These are phyloP conservation scores for Vandiemenella viatica DNA, from an alignment of 2,888 invertebrate genomes.

Conservation along the genomic window DNA sequence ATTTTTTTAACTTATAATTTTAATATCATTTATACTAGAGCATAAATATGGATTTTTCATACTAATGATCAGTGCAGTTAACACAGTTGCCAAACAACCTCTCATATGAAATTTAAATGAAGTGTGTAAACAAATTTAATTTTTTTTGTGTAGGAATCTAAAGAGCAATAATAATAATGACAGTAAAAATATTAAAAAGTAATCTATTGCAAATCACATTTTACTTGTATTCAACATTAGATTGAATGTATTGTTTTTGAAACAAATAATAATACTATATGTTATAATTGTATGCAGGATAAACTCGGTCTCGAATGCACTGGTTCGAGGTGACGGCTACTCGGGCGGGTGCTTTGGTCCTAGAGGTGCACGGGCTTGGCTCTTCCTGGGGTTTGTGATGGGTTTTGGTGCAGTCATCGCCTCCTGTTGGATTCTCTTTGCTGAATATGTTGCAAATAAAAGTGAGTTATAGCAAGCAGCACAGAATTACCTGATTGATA, in stretches of 20 bases:
- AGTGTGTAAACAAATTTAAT: no score
- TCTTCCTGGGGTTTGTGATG: constrained; percentile 91
- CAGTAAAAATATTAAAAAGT: no score
- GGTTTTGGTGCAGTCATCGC: constrained; percentile 94
- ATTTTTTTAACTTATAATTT: background rate
- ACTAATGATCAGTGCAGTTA: no score
- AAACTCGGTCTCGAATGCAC: constrained; percentile 89
- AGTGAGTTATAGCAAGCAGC: constrained; percentile 12
- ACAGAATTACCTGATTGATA: no score
- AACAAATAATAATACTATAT: no score
- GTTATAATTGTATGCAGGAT: constrained; percentile 43
- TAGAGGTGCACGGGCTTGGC: constrained; percentile 80
- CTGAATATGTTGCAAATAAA: constrained; percentile 54
- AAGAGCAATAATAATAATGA: no score
- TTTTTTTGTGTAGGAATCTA: no score
- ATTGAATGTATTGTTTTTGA: no score
- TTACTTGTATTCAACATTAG: no score
- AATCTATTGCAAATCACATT: no score
- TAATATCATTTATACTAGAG: background rate
- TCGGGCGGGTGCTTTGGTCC: constrained; percentile 74
- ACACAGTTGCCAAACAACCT: no score
- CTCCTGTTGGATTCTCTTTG: constrained; percentile 90
- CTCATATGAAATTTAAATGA: no score
- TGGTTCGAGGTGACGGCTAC: constrained; percentile 72
- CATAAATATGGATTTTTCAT: background rate